Conservation (phyloP, 2,113 vertebrate species). For the Rhinopomastus cyanomelas region DNA sequence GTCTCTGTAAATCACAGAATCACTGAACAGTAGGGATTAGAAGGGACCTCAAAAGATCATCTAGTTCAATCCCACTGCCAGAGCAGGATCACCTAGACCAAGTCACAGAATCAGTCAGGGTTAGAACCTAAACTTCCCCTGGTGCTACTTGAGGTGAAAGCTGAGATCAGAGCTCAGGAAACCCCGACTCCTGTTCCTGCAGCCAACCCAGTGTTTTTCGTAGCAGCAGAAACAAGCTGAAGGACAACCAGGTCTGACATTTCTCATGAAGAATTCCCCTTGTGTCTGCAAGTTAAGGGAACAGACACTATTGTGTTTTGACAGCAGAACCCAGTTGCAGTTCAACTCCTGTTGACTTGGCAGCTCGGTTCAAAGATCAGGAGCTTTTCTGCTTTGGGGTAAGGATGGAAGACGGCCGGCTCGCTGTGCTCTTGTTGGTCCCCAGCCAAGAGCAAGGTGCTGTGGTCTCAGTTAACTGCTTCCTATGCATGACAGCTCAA, state of each 20-base stretch:
- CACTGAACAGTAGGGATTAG: too few relatives aligned
- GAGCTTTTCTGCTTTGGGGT: neutral
- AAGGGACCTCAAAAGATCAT: too few relatives aligned
- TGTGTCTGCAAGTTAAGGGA: neutral
- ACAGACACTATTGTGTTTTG: accelerated
- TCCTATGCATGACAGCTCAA: neutral
- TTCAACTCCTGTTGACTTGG: neutral
- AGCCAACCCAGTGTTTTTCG: accelerated
- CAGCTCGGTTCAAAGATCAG: neutral
- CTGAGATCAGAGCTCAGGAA: neutral
- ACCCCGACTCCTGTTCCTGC: neutral
- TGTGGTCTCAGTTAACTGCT: neutral
- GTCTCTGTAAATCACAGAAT: too few relatives aligned
- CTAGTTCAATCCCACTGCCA: too few relatives aligned
- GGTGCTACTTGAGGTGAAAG: neutral
- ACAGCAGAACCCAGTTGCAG: neutral
- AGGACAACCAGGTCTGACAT: neutral
- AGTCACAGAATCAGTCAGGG: too few relatives aligned
- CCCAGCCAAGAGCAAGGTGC: neutral
- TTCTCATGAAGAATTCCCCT: neutral
- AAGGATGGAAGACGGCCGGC: neutral
- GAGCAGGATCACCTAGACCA: too few relatives aligned
- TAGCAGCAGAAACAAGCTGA: neutral
- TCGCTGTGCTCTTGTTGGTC: accelerated
- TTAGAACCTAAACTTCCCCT: too few relatives aligned